Evolutionary conservation across 2,113 vertebrate genomes (phyloP), one percentile per base, ranked within the genome.

Genomic region (Cynocephalus volans): DNA sequence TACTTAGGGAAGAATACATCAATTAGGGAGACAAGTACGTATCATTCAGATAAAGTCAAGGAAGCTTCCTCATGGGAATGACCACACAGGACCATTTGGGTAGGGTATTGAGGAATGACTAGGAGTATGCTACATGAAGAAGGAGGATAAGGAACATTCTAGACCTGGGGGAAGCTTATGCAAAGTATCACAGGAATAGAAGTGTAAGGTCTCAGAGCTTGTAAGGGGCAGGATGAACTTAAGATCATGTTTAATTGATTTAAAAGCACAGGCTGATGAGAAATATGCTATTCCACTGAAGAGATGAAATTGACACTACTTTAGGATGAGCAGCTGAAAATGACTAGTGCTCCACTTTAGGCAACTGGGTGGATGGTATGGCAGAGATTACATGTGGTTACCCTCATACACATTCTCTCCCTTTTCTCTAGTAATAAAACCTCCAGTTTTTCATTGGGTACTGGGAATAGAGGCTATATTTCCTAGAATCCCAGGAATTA

Each of bases 361-460:
- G 52, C 23, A 67, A 5, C 31, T 10, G 56, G 36, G 12, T 19
- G 26, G 60, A 11, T 23, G n/a, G 9, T 1, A 17, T 26, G 9
- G 24, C n/a, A 31, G 28, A 31, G 9, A 5, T 6, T 7, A 6
- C 19, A 12, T 0, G 0, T 6, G 48, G 41, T 9, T 69, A 28
- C 60, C 13, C 4, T 64, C 10, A 17, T 2, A 11, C 0, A 18
- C 12, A 4, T 87, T 50, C 45, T 58, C 31, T 31, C 24, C 23
- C 31, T 36, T 19, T 28, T 58, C 33, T 17, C 72, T 67, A 8
- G 52, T 33, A 19, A 45, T 69, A 36, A 33, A 88, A 33, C 33
- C 83, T 48, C 33, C 18, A 1, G n/a, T 2, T 70, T 79, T 26
- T 7, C 3, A 0, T 8, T 50, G 45, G 41, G 14, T 60, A 23